These are phyloP conservation scores for Mythimna albipuncta DNA, from an alignment of 2,888 invertebrate species.

Conservation along the genomic window DNA sequence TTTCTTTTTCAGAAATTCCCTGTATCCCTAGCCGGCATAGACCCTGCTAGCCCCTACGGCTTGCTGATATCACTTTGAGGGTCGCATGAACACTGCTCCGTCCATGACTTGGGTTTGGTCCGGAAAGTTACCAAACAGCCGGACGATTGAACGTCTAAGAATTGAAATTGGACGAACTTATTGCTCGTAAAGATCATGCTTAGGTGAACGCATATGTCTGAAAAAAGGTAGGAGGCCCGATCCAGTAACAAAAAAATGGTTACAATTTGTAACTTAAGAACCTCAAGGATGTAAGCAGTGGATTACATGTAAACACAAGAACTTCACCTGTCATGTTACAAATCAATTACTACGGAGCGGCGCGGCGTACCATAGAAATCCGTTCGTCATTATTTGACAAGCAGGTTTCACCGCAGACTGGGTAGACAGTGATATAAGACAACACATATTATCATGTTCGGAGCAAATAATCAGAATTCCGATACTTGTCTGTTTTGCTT, in stretches of 20 bases:
- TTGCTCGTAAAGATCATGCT: background rate
- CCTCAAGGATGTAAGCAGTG: background rate
- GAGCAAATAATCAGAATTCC: constrained; percentile 3
- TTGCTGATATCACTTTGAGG: too few species aligned
- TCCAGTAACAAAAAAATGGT: background rate
- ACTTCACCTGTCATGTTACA: constrained; percentile 37
- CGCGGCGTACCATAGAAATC: constrained; percentile 7
- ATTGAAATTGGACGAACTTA: too few species aligned
- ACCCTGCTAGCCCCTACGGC: too few species aligned
- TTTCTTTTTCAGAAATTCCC: too few species aligned
- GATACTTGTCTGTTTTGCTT: background rate
- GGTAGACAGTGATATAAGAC: constrained; percentile 28
- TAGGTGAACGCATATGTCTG: background rate
- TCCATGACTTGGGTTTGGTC: too few species aligned
- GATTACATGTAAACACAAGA: constrained; percentile 6
- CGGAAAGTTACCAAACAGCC: too few species aligned
- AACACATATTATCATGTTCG: constrained; percentile 22
- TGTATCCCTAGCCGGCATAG: too few species aligned
- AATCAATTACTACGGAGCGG: constrained; percentile 39
- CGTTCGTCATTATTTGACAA: constrained; percentile 24
- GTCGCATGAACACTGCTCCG: too few species aligned
- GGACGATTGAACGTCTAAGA: too few species aligned
- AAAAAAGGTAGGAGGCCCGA: background rate
- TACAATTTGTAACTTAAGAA: too few species aligned
- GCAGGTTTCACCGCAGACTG: constrained; percentile 9